Conservation (phyloP, 2,797 vertebrate genomes). For the Stomatorhinus walkeri region DNA sequence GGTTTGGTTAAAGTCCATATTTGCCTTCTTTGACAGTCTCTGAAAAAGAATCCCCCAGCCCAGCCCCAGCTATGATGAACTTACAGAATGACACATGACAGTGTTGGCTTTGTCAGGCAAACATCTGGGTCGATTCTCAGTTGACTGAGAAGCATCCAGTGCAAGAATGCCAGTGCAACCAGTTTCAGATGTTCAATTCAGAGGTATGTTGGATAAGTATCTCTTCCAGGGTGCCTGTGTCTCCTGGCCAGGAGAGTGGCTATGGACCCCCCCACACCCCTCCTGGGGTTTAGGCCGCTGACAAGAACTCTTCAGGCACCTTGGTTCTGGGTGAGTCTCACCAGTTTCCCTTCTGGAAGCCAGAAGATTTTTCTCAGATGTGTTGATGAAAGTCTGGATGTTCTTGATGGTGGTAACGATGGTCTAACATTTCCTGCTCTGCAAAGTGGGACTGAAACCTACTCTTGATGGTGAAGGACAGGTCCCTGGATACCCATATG, state of each 20-base stretch:
- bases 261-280: background rate
- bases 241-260: background rate
- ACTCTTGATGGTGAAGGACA: background rate
- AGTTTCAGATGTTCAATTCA: background rate
- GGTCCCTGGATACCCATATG: background rate
- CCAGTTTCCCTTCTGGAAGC: background rate
- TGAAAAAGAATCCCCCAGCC: background rate
- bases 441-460: background rate
- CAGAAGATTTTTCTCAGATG: background rate
- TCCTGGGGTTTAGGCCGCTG: background rate
- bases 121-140: background rate
- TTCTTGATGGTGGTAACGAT: background rate
- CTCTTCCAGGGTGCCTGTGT: background rate
- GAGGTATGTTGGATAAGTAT: background rate
- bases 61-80: background rate
- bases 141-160: background rate
- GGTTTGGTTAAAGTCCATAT: background rate
- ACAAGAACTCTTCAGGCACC: background rate
- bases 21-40: background rate
- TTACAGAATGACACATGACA: background rate
- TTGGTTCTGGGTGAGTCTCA: background rate
- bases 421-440: background rate
- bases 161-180: background rate
- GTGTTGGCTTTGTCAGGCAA: background rate
- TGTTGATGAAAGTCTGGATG: conserved; percentile 11